Conservation (phyloP, 2,888 invertebrate genomes). For the Hemicrepidius hirtus region DNA sequence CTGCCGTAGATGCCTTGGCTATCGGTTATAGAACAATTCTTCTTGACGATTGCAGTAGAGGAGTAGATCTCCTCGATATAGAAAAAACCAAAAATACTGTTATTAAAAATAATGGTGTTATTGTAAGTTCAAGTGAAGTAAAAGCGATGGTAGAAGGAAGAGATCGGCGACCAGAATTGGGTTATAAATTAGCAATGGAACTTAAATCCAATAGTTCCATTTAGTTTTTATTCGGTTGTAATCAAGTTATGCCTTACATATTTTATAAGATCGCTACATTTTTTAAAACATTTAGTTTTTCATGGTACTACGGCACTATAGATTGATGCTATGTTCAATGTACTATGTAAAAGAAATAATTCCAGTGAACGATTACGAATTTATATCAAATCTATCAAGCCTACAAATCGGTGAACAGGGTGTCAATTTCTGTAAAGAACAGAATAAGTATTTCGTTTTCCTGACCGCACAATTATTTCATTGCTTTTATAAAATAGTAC, state of each 20-base stretch:
- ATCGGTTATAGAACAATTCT: conserved; percentile 93
- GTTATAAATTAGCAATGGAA: conserved; percentile 91
- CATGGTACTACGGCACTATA: background rate
- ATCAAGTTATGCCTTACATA: background rate
- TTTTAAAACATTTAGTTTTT: conserved; percentile 9
- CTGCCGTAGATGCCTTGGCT: conserved; percentile 91
- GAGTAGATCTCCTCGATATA: conserved; percentile 90
- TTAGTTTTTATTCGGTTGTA: conserved; percentile 11
- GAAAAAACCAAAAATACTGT: conserved; percentile 87
- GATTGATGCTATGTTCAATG: too few species aligned
- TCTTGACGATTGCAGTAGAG: conserved; percentile 93
- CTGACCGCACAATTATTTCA: background rate
- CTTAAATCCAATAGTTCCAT: conserved; percentile 72
- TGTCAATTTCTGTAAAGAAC: background rate
- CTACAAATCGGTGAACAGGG: conserved; percentile 30
- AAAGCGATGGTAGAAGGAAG: conserved; percentile 91
- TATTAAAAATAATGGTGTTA: conserved; percentile 84
- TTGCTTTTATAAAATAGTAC: background rate
- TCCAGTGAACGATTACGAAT: conserved; percentile 13
- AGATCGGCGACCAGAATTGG: conserved; percentile 90
- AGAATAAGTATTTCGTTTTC: background rate
- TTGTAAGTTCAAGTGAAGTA: conserved; percentile 87
- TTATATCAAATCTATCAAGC: conserved; percentile 5
- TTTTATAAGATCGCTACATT: conserved; percentile 23
- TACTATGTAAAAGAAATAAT: background rate